Evolutionary conservation across 2,888 invertebrate species (phyloP), one percentile per base, ranked within the genome.

Genomic region (Ceraclea dissimilis): DNA sequence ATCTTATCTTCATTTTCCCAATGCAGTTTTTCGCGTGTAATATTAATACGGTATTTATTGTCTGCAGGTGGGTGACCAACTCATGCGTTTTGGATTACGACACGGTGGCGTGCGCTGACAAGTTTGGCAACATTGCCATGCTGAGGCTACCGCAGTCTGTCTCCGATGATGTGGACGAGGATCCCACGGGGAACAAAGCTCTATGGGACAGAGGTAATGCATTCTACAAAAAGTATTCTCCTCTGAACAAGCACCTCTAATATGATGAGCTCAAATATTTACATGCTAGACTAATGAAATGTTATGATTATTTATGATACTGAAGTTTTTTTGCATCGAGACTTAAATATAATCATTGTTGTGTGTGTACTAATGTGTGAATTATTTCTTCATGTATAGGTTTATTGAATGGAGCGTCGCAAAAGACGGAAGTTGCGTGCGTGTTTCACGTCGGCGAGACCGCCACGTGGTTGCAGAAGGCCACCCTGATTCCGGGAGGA

Each of bases 161-260:
- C 1, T 90, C 90, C 21, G 99, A 99, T 72, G 98, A 99, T 69
- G 95, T 99, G 0, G 98, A 99, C 70, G 99, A 99, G 73, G 99
- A 99, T 75, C 99, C 98, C 0, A 98, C 98, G 0, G 98, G 98
- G 47, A 96, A 95, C 67, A 96, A 97, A 71, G 93, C 97, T 0
- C 76, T 99, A 1, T 99, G 98, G 98, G 91, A 91, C 69, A 81
- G 90, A 69, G 87, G 81, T 74, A n/a, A 26, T 26, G 26, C n/a
- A n/a, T n/a, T n/a, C n/a, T n/a, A 26, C 5, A 26, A 26, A 26
- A 4, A 26, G 10, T 26, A 26, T 26, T 26, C 10, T 26, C n/a
- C 4, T 26, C 26, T 26, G 26, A 26, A 4, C 4, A 26, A 26
- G 26, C 10, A 26, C 10, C 10, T 39, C 8, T 39, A 39, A 39